Conservation (phyloP, 2,113 vertebrate genomes). For the Tyto alba region DNA sequence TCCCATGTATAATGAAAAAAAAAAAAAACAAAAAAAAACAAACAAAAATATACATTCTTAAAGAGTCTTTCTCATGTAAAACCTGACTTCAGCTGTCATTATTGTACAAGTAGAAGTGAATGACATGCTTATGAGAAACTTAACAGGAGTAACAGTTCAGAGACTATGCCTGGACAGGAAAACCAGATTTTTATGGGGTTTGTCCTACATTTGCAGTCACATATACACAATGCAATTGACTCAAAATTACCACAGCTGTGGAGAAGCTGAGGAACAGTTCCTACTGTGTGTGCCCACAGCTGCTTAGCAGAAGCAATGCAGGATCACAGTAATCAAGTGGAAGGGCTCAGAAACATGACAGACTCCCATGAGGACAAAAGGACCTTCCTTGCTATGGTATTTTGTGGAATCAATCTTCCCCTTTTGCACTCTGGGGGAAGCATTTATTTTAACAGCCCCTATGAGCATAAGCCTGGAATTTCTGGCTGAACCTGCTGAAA, state of each 20-base stretch:
- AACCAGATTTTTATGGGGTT: not conserved
- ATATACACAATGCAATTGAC: not conserved
- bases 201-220: not conserved
- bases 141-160: not conserved
- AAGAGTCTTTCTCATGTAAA: not conserved
- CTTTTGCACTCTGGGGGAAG: not conserved
- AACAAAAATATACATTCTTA: not conserved
- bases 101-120: not conserved
- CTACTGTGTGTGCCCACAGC: not conserved
- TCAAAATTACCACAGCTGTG: not conserved
- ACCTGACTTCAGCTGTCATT: not conserved
- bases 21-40: too few species aligned
- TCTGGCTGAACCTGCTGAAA: not conserved
- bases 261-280: not conserved
- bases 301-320: not conserved
- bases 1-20: not conserved
- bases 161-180: not conserved
- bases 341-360: not conserved
- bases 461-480: not conserved
- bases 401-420: not conserved
- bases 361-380: not conserved
- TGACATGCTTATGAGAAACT: fast-evolving
- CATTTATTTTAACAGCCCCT: not conserved
- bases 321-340: not conserved
- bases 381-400: not conserved